A percentile compares a stretch with the other conserved stretches of the same genome.
Evolutionary conservation across 1,140 invertebrate genomes (phyloP).

Genomic region (Drosophila prosaltans): DNA sequence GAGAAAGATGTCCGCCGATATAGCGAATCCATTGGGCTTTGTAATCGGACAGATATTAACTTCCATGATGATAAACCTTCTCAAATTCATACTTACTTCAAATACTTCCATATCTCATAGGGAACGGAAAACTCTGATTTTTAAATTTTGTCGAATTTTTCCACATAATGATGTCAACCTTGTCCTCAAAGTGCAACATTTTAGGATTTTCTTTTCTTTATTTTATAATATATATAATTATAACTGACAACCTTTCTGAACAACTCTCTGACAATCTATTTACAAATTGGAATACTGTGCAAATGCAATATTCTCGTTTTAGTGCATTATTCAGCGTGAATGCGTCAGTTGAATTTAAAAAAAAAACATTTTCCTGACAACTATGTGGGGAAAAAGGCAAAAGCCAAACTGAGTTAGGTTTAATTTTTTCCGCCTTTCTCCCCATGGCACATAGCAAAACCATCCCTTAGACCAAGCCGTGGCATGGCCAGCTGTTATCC

Average conservation of each 20-base stretch:
- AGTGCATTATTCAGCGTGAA: background rate
- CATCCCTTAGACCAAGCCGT: background rate
- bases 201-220: too few relatives aligned
- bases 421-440: background rate
- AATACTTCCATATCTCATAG: too few relatives aligned
- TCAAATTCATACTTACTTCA: too few relatives aligned
- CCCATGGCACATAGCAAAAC: background rate
- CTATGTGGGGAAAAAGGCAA: constrained; percentile 5
- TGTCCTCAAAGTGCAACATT: too few relatives aligned
- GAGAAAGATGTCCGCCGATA: too few relatives aligned
- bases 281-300: background rate
- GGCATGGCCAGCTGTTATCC: constrained; percentile 30
- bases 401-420: constrained; percentile 20
- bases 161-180: too few relatives aligned
- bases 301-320: background rate
- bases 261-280: constrained; percentile 1
- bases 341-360: constrained; percentile 1
- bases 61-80: too few relatives aligned
- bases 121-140: too few relatives aligned
- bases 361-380: background rate
- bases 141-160: too few relatives aligned
- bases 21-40: too few relatives aligned
- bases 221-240: too few relatives aligned
- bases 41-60: too few relatives aligned
- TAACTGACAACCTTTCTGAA: background rate